These are phyloP conservation scores for Cerastis leucographa DNA, from an alignment of 2,888 invertebrate species.

Conservation along the genomic window DNA sequence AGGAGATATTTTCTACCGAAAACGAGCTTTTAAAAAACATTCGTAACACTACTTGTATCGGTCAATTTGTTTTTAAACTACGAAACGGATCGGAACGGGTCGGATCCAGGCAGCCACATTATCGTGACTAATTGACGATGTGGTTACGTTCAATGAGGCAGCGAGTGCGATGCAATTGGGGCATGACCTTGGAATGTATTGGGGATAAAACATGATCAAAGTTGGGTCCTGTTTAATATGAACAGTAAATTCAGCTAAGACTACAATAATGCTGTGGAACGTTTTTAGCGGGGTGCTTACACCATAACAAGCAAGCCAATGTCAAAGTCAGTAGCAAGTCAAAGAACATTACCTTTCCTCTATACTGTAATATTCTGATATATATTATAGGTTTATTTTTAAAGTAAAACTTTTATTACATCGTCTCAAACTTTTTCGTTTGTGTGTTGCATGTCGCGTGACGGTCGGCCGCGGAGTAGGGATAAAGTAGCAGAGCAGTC, in stretches of 20 bases:
- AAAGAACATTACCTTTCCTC: no score
- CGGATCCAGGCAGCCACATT: slow-evolving; percentile 46
- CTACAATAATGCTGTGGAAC: not conserved
- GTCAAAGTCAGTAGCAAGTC: no score
- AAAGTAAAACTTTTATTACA: no score
- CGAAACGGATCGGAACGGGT: slow-evolving; percentile 1
- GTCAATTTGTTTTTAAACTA: slow-evolving; percentile 35
- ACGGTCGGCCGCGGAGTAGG: no score
- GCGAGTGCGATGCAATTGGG: slow-evolving; percentile 41
- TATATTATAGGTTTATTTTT: no score
- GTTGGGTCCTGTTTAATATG: not conserved
- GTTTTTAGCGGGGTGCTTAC: no score
- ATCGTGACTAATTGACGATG: slow-evolving; percentile 57
- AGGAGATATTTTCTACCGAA: not conserved
- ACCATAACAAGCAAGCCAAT: no score
- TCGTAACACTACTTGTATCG: slow-evolving; percentile 1
- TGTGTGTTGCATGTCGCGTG: no score
- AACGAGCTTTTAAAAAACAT: not conserved
- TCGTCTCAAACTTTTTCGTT: no score
- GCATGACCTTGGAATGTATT: slow-evolving; percentile 38
- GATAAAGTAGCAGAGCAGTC: no score
- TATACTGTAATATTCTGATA: no score
- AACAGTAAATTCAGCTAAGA: not conserved
- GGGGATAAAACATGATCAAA: slow-evolving; percentile 1
- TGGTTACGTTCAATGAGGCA: slow-evolving; percentile 56